These are phyloP conservation scores for Apis cerana DNA, from an alignment of 1,140 invertebrate species.

Conservation along the genomic window DNA sequence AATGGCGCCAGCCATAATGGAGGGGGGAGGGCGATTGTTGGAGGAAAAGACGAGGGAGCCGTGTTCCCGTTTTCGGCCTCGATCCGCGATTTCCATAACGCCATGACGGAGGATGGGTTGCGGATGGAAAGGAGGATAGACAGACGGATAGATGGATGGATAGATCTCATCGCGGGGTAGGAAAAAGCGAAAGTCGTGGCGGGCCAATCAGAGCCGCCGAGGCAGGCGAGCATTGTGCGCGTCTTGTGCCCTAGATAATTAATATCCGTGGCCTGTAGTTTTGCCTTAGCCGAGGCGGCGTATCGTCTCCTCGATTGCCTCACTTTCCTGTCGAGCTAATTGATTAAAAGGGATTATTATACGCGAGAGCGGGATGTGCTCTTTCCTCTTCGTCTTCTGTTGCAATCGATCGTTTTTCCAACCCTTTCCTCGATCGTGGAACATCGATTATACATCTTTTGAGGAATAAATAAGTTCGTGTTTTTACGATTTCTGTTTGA, in stretches of 20 bases:
- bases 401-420: conserved; percentile 41
- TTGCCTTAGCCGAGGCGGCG: conserved; percentile 40
- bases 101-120: background rate
- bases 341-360: conserved; percentile 72
- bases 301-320: conserved; percentile 54
- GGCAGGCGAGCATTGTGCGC: conserved; percentile 61
- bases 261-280: conserved; percentile 69
- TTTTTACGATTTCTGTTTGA: no score
- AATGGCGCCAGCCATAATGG: no score
- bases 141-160: no score
- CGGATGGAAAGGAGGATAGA: conserved; percentile 46
- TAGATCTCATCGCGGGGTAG: conserved; percentile 28
- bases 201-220: conserved; percentile 37
- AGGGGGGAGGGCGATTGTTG: background rate
- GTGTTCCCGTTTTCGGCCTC: conserved; percentile 31
- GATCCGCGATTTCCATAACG: conserved; percentile 23
- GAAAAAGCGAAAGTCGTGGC: conserved; percentile 71
- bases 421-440: background rate
- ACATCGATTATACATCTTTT: no score
- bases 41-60: conserved; percentile 5
- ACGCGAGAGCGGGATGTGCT: conserved; percentile 42
- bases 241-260: conserved; percentile 73
- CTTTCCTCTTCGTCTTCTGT: conserved; percentile 24
- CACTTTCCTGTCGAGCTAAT: conserved; percentile 65
- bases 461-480: no score